phyloP scores from a whole-genome alignment of 2,888 invertebrate species.

The Theodoxus fluviatilis region DNA sequence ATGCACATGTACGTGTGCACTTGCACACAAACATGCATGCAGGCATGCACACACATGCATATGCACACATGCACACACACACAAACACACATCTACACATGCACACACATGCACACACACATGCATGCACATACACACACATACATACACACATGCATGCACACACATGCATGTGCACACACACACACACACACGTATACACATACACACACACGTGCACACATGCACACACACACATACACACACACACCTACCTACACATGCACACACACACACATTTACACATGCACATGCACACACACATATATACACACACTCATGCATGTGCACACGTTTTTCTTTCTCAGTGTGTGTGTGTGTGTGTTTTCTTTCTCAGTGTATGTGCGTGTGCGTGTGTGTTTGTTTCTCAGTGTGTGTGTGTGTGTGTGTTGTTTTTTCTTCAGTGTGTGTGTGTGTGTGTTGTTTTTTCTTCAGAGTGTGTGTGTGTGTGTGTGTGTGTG shows the following conservation, averaged over 20 bases:
- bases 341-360: too few species aligned
- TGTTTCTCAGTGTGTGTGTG: not conserved
- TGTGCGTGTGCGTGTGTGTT: too few species aligned
- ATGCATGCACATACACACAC: not conserved
- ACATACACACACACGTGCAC: slow-evolving; percentile 5
- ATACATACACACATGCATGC: not conserved
- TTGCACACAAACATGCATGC: too few species aligned
- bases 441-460: not conserved
- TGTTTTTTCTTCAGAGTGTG: too few species aligned
- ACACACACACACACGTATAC: not conserved
- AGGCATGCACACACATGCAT: too few species aligned
- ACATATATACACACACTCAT: not conserved
- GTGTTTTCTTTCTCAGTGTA: too few species aligned
- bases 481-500: slow-evolving; percentile 13
- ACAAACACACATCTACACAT: not conserved
- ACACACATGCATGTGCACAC: too few species aligned
- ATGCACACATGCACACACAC: too few species aligned
- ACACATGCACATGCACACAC: not conserved
- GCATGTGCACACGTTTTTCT: too few species aligned
- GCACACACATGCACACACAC: slow-evolving; percentile 1
- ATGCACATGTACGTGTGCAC: too few species aligned
- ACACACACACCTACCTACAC: slow-evolving; percentile 9
- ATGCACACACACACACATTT: not conserved
- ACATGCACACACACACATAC: not conserved
- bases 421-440: not conserved